A percentile compares a stretch with the other conserved stretches of the same genome.
These are phyloP conservation scores for Holacanthella duospinosa DNA, from an alignment of 2,888 invertebrate genomes.

Conservation along the genomic window DNA sequence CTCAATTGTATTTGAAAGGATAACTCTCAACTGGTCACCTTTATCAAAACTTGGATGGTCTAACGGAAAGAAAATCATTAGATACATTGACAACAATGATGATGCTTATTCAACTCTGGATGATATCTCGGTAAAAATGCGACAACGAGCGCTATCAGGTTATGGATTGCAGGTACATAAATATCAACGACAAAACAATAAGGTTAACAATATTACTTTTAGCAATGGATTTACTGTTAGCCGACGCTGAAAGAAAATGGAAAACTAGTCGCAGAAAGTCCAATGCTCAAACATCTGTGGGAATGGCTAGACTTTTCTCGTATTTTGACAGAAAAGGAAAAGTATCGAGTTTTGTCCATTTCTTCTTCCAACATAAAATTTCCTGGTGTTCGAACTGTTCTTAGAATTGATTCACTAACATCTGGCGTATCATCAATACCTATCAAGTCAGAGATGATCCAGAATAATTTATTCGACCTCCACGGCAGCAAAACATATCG, in stretches of 20 bases:
- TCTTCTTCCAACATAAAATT: conserved; percentile 20
- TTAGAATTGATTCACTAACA: conserved; percentile 24
- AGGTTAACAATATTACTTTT: background rate
- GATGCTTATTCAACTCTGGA: conserved; percentile 48
- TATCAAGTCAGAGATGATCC: conserved; percentile 34
- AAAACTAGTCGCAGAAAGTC: conserved; percentile 56
- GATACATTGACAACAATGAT: conserved; percentile 49
- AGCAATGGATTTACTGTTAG: conserved; percentile 41
- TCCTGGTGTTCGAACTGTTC: conserved; percentile 32
- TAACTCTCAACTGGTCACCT: conserved; percentile 70
- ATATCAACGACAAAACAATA: too few species aligned
- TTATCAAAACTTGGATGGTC: conserved; percentile 64
- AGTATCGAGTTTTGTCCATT: conserved; percentile 28
- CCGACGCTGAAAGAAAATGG: conserved; percentile 68
- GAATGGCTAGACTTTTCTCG: conserved; percentile 65
- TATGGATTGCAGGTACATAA: conserved; percentile 64
- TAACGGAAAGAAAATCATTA: conserved; percentile 56
- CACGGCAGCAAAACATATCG: conserved; percentile 33
- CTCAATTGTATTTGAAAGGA: conserved; percentile 67
- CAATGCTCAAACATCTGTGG: conserved; percentile 69
- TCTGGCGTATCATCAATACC: conserved; percentile 10
- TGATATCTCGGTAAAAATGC: conserved; percentile 65
- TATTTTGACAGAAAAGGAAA: conserved; percentile 52
- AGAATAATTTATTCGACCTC: conserved; percentile 34
- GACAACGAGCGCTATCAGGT: conserved; percentile 56